A percentile compares a stretch with the other conserved stretches of the same genome.
These are phyloP conservation scores for Operophtera brumata DNA, from an alignment of 2,888 invertebrate species.

Conservation along the genomic window DNA sequence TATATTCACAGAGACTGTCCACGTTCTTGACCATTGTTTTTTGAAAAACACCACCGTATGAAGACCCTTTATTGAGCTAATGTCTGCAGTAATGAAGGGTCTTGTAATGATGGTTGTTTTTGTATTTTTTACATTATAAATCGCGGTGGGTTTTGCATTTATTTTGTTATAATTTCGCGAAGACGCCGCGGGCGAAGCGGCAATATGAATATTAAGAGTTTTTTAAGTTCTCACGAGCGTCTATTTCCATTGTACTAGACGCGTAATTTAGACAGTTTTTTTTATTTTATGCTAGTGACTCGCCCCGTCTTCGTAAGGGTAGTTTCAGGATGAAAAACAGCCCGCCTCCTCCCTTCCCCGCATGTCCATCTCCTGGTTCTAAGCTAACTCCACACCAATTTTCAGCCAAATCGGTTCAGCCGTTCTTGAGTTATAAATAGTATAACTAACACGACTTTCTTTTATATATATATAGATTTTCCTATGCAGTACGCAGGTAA, in stretches of 20 bases:
- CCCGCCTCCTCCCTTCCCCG: too few relatives aligned
- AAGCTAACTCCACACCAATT: too few relatives aligned
- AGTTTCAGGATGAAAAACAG: too few relatives aligned
- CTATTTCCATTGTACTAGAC: slow-evolving; percentile 41
- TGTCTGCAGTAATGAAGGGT: slow-evolving; percentile 29
- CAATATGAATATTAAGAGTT: slow-evolving; percentile 70
- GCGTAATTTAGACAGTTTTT: too few relatives aligned
- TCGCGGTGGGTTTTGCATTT: slow-evolving; percentile 62
- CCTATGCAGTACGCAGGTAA: too few relatives aligned
- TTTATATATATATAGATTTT: too few relatives aligned
- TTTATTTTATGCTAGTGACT: too few relatives aligned
- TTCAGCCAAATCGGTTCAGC: too few relatives aligned
- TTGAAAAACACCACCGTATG: slow-evolving; percentile 38
- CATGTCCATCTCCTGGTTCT: too few relatives aligned
- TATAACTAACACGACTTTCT: too few relatives aligned
- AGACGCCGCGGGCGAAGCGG: slow-evolving; percentile 67
- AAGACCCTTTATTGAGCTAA: slow-evolving; percentile 30
- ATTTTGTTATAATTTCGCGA: slow-evolving; percentile 77
- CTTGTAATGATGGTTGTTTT: slow-evolving; percentile 45
- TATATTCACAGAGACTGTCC: slow-evolving; percentile 57
- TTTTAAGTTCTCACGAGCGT: slow-evolving; percentile 51
- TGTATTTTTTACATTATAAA: slow-evolving; percentile 69
- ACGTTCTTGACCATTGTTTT: slow-evolving; percentile 58
- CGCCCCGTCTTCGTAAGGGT: too few relatives aligned
- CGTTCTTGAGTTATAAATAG: too few relatives aligned